Conservation (phyloP, 2,888 invertebrate genomes). For the Cotesia congregata region DNA sequence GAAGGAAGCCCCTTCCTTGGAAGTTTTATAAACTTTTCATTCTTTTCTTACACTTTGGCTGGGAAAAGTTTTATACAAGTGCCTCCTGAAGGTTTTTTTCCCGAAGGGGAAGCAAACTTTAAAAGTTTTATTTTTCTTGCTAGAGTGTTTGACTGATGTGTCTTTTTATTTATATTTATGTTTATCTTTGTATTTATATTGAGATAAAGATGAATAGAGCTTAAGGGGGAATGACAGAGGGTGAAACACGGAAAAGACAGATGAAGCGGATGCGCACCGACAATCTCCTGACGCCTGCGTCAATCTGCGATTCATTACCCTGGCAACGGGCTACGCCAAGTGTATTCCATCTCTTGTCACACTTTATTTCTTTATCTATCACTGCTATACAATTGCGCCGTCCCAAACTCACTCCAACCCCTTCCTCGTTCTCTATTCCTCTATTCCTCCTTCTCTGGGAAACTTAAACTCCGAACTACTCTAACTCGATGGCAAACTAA, state of each 20-base stretch:
- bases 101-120: neutral
- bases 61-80: slow-evolving; percentile 14
- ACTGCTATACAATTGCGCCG: slow-evolving; percentile 8
- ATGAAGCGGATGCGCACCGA: slow-evolving; percentile 49
- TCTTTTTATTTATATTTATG: neutral
- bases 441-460: slow-evolving; percentile 29
- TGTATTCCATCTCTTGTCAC: slow-evolving; percentile 40
- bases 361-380: slow-evolving; percentile 41
- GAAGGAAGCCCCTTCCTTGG: slow-evolving; percentile 2
- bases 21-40: slow-evolving; percentile 36
- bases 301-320: slow-evolving; percentile 65
- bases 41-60: slow-evolving; percentile 20
- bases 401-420: slow-evolving; percentile 21
- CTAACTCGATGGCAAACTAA: neutral
- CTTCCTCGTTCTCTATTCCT: slow-evolving; percentile 25
- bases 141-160: neutral
- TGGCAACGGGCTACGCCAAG: slow-evolving; percentile 60
- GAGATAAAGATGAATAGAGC: neutral
- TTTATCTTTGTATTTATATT: slow-evolving; percentile 13
- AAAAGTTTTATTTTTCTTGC: neutral
- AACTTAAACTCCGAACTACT: slow-evolving; percentile 57
- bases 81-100: neutral
- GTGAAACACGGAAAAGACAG: slow-evolving; percentile 44
- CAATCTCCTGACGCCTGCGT: slow-evolving; percentile 59
- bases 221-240: slow-evolving; percentile 36